Base-by-base conservation (phyloP, 1,140 invertebrate genomes). In the Agrypnia vestita region DNA sequence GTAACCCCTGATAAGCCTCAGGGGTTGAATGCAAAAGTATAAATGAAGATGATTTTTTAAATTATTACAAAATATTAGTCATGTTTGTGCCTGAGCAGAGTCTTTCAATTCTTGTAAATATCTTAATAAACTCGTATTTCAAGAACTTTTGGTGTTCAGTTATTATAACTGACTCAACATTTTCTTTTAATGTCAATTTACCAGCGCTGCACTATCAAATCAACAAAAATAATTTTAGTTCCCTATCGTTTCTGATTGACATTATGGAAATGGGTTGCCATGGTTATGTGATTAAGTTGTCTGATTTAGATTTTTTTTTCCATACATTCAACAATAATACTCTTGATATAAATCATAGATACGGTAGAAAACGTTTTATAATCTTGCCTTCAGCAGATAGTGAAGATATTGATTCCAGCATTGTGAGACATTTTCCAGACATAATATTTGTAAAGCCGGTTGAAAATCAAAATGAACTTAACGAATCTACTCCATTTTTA, bases 291-390 rank as follows among this genome's bases (percentile, higher is more conserved):
- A n/a, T 78, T 10, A 46, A 71, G 15, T 21, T 78, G 12, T 10
- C 11, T 1, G 46, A 80, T 76, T 13, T 47, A 46, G 8, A 21
- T 0, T 6, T 11, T 13, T 80, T 80, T 49, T 76, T 80, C 35
- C 47, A 75, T 17, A 12, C 11, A 25, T 67, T 80, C n/a, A 61
- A 80, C 10, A 53, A 53, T 49, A 61, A 47, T 44, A 69, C 53
- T 0, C 72, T 64, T 75, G 61, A 35, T 21, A 80, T 74, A 13
- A 80, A 75, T 19, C 78, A 80, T 15, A 62, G 78, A 53, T 73
- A 55, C n/a, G 69, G 61, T 17, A 56, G 43, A 13, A 74, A 67
- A 67, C 53, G 71, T 13, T 44, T 80, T 7, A 56, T 80, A 35
- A 44, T 80, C 67, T 64, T 80, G 56, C 61, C 73, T 25, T 15